Evolutionary conservation across 2,113 vertebrate species (phyloP).

Genomic region (Microcebus tavaratra): DNA sequence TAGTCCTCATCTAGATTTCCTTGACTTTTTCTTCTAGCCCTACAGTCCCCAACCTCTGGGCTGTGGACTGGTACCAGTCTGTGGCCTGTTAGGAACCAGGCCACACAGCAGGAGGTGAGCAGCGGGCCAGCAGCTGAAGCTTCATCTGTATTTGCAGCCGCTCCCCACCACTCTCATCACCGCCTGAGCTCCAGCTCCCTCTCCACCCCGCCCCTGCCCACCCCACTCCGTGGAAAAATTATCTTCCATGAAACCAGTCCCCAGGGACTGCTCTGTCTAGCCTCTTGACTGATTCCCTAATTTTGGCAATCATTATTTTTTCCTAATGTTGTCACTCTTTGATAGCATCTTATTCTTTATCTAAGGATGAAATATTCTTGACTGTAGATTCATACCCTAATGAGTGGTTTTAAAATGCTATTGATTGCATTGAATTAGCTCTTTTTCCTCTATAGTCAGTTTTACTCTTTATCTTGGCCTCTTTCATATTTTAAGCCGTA

Average conservation of each 20-base stretch:
- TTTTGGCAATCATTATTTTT: not conserved
- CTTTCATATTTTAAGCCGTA: not conserved
- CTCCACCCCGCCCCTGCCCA: too few relatives aligned
- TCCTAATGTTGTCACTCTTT: not conserved
- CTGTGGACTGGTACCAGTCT: too few relatives aligned
- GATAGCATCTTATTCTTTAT: not conserved
- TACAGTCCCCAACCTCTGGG: too few relatives aligned
- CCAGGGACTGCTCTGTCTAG: too few relatives aligned
- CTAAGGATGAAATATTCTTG: not conserved
- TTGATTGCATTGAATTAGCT: not conserved
- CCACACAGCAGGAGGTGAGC: too few relatives aligned
- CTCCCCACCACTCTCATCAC: too few relatives aligned
- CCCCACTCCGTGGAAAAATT: too few relatives aligned
- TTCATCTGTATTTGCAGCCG: too few relatives aligned
- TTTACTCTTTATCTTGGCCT: conserved; percentile 11
- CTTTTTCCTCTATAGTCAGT: not conserved
- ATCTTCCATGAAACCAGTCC: too few relatives aligned
- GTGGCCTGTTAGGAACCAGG: too few relatives aligned
- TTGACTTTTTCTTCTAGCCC: not conserved
- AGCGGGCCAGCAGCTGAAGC: too few relatives aligned
- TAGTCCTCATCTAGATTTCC: not conserved
- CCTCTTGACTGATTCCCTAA: not conserved
- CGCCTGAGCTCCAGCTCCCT: too few relatives aligned
- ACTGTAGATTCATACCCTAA: not conserved
- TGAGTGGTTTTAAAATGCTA: not conserved